Percentiles rank a stretch among this genome's conserved stretches.
phyloP scores from a whole-genome alignment of 1,140 invertebrate genomes.

The Aphelenchoides besseyi region DNA sequence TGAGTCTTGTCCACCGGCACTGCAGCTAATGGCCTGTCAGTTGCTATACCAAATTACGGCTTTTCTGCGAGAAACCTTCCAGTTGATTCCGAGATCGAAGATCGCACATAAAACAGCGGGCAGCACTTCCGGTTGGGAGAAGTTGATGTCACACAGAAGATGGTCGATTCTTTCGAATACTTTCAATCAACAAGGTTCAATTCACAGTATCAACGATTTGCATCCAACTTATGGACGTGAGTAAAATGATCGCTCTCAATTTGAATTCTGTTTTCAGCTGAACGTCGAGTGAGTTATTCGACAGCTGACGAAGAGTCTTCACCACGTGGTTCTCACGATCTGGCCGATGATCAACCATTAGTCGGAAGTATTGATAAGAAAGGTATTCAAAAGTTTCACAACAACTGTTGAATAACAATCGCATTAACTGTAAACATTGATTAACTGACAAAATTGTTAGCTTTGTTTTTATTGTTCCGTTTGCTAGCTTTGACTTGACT shows the following conservation, averaged over 20 bases:
- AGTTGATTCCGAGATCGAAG: slow-evolving; percentile 67
- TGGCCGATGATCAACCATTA: slow-evolving; percentile 46
- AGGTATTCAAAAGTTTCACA: slow-evolving; percentile 33
- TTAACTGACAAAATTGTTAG: background rate
- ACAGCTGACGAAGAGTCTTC: slow-evolving; percentile 63
- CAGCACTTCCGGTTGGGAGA: slow-evolving; percentile 61
- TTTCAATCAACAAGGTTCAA: slow-evolving; percentile 57
- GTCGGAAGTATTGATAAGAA: slow-evolving; percentile 47
- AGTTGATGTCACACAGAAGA: slow-evolving; percentile 61
- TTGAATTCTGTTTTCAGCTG: slow-evolving; percentile 32
- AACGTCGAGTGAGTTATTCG: slow-evolving; percentile 60
- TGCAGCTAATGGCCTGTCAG: slow-evolving; percentile 85
- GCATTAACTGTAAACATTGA: background rate
- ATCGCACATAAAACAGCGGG: slow-evolving; percentile 45
- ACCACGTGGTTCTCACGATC: slow-evolving; percentile 58
- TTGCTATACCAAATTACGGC: slow-evolving; percentile 91
- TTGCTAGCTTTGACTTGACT: no score
- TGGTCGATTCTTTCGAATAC: slow-evolving; percentile 64
- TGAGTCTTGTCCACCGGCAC: slow-evolving; percentile 80
- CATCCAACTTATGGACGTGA: slow-evolving; percentile 44
- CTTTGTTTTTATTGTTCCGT: slow-evolving; percentile 19
- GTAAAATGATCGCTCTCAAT: slow-evolving; percentile 21
- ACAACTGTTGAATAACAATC: no score
- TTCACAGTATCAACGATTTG: slow-evolving; percentile 62
- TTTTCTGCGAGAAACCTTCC: slow-evolving; percentile 90